Conservation (phyloP, 2,888 invertebrate species). For the Apeira syringaria region DNA sequence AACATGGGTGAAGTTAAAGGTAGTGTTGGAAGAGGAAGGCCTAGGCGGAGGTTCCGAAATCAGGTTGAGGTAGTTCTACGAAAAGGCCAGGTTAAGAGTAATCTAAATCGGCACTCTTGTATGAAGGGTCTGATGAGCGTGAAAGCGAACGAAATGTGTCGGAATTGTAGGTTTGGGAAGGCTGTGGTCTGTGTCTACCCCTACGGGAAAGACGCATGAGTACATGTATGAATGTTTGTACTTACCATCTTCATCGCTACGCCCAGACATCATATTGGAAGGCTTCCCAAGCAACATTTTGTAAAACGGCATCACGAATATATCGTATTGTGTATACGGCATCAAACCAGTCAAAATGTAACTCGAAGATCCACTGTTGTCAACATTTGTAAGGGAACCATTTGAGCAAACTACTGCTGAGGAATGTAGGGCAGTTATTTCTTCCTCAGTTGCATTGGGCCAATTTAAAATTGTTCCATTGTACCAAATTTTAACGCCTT, state of each 20-base stretch:
- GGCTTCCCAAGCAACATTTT: conserved; percentile 95
- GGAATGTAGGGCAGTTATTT: conserved; percentile 51
- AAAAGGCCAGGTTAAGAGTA: too few species aligned
- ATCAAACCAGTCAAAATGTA: conserved; percentile 90
- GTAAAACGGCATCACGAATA: conserved; percentile 95
- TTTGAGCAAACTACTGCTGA: conserved; percentile 68
- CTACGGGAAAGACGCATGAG: too few species aligned
- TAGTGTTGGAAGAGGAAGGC: too few species aligned
- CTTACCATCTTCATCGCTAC: conserved; percentile 92
- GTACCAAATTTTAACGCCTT: conserved; percentile 88
- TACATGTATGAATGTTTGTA: too few species aligned
- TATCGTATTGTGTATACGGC: conserved; percentile 95
- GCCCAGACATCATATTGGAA: conserved; percentile 93
- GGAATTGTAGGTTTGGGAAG: too few species aligned
- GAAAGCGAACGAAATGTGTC: too few species aligned
- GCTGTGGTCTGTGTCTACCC: too few species aligned
- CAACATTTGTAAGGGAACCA: conserved; percentile 87
- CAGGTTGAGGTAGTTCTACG: too few species aligned
- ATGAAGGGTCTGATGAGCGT: too few species aligned
- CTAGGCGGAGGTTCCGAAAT: too few species aligned
- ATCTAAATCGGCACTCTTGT: too few species aligned
- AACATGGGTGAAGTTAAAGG: too few species aligned
- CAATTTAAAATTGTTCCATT: conserved; percentile 75
- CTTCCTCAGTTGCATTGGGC: conserved; percentile 66
- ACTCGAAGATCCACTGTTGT: conserved; percentile 87